These are phyloP conservation scores for Ceyx melanurus DNA, from an alignment of 2,113 vertebrate species.

Conservation along the genomic window DNA sequence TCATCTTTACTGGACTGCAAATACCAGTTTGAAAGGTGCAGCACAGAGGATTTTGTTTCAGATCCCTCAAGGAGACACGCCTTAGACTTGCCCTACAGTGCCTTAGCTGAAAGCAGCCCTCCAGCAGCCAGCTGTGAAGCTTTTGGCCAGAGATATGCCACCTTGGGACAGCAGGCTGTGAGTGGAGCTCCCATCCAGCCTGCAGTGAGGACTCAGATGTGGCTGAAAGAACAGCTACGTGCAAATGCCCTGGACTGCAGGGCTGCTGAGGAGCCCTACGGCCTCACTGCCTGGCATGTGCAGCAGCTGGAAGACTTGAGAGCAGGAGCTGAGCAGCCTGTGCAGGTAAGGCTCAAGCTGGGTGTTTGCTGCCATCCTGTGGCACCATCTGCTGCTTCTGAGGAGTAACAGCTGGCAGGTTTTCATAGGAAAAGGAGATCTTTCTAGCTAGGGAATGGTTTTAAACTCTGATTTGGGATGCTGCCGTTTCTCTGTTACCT, in stretches of 20 bases:
- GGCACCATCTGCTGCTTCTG: neutral
- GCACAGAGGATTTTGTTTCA: conserved; percentile 72
- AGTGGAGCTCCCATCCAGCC: conserved; percentile 85
- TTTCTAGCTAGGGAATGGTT: neutral
- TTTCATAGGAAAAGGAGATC: neutral
- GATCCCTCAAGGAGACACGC: conserved; percentile 79
- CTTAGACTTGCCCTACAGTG: conserved; percentile 85
- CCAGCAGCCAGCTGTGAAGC: conserved; percentile 30
- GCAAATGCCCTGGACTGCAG: conserved; percentile 82
- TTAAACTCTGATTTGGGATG: neutral
- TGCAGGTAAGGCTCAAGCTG: conserved; percentile 78
- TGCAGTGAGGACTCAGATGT: conserved; percentile 91
- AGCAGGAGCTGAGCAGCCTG: conserved; percentile 69
- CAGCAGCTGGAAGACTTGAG: conserved; percentile 75
- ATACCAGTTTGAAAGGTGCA: conserved; percentile 80
- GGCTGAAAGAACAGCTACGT: conserved; percentile 91
- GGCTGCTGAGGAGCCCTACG: conserved; percentile 69
- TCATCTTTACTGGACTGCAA: conserved; percentile 77
- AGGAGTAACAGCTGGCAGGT: neutral
- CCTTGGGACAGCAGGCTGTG: conserved; percentile 79
- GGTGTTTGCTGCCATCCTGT: conserved; percentile 73
- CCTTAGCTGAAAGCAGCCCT: conserved; percentile 84
- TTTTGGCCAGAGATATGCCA: conserved; percentile 71
- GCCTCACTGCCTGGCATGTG: conserved; percentile 73
- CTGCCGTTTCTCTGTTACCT: neutral